Evolutionary conservation across 1,140 invertebrate species (phyloP), one percentile per base, ranked within the genome.

Genomic region (Bilobella aurantiaca): DNA sequence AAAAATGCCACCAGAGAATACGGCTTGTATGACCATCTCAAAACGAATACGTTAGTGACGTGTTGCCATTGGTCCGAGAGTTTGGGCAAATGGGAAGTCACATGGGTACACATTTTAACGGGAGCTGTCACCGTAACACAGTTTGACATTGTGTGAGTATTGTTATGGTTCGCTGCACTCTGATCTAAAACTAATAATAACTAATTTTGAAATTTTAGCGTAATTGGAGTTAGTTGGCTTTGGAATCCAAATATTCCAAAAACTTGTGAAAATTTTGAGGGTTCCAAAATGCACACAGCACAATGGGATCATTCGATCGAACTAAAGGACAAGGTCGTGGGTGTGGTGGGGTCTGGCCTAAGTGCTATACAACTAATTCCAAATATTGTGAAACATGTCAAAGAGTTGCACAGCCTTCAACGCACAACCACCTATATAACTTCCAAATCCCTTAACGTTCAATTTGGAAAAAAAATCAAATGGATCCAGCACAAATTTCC

Each of bases 311-410:
- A 42, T 21, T 12, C 18, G 14, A 31, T 63, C 18, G 29, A 62
- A 3, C 25, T 67, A 27, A 21, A 63, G 23, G 56, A 29, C 3
- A 67, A 67, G 47, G 59, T 59, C 5, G 65, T 67, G 5, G 65
- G 59, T 18, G 61, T 67, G 8, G 37, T 67, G 1, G 65, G 65
- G 3, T 49, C 42, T n/a, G 65, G 65, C 1, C 18, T 61, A 3
- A 62, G 8, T 16, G 60, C 31, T 12, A 27, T 46, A 3, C 60
- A 62, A 46, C 3, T 62, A 8, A 62, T 62, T 8, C 30, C 31
- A 3, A 14, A 3, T 3, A 62, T 62, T 47, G 31, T 18, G 5
- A 18, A 3, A 37, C 14, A 42, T 16, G 60, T 62, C 8, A 46
- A 34, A n/a, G 60, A 62, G 37, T 34, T 62, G 16, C 60, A 62